A percentile compares a stretch with the other conserved stretches of the same genome.
These are phyloP conservation scores for Colius striatus DNA, from an alignment of 2,113 vertebrate species.

Conservation along the genomic window DNA sequence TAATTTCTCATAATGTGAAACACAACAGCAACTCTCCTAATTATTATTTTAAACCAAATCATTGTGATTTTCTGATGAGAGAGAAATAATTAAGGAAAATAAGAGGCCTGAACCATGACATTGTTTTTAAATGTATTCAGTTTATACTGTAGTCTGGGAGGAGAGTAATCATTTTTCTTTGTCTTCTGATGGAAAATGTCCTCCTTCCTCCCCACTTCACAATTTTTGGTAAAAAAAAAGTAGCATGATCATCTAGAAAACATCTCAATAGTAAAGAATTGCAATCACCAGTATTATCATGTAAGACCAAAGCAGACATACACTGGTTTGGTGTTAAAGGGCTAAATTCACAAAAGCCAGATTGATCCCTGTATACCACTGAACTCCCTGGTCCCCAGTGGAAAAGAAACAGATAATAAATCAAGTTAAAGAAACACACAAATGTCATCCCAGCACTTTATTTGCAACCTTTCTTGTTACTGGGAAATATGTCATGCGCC, in stretches of 20 bases:
- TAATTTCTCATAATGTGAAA: slow-evolving; percentile 21
- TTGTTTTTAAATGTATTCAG: slow-evolving; percentile 20
- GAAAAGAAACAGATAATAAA: neutral
- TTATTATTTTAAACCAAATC: slow-evolving; percentile 48
- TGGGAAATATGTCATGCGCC: neutral
- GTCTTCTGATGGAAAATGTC: slow-evolving; percentile 36
- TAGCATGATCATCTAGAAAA: neutral
- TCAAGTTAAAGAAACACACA: neutral
- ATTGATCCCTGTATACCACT: neutral
- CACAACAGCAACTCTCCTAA: slow-evolving; percentile 17
- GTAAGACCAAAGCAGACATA: neutral
- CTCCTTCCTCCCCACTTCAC: neutral
- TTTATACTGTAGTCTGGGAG: neutral
- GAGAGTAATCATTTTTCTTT: slow-evolving; percentile 52
- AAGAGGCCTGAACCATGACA: neutral
- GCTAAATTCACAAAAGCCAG: neutral
- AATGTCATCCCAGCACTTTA: neutral
- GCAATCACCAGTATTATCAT: slow-evolving; percentile 6
- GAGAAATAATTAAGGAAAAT: slow-evolving; percentile 37
- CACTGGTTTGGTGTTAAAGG: neutral
- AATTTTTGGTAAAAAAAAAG: neutral
- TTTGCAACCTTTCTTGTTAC: neutral
- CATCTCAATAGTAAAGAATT: slow-evolving; percentile 10
- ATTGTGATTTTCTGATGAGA: slow-evolving; percentile 36
- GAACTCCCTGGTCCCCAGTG: neutral